These are phyloP conservation scores for Thalassarche chlororhynchos DNA, from an alignment of 2,113 vertebrate species.

Conservation along the genomic window DNA sequence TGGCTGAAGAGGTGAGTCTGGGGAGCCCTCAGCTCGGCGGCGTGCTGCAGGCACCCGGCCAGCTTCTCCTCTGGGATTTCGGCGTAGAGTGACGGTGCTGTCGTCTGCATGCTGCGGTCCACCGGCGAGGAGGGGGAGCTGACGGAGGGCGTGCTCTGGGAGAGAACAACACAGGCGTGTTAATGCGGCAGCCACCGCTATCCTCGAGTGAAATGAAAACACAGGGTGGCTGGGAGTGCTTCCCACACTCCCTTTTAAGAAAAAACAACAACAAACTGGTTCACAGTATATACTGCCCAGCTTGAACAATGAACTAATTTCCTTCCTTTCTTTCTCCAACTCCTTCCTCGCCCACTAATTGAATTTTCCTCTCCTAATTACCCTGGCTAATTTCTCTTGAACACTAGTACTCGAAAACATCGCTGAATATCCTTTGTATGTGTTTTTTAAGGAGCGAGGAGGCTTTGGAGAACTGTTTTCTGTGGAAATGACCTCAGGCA, in stretches of 20 bases:
- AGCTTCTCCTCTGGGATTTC: conserved; percentile 64
- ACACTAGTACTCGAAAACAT: background rate
- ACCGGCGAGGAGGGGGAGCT: conserved; percentile 27
- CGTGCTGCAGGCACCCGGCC: conserved; percentile 43
- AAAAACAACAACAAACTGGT: background rate
- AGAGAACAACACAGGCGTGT: background rate
- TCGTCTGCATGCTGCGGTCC: conserved; percentile 73
- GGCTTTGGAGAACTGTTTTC: background rate
- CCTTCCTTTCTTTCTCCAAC: background rate
- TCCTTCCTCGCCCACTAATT: background rate
- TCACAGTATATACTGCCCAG: background rate
- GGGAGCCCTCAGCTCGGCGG: conserved; percentile 39
- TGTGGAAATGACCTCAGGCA: background rate
- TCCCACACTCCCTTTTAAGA: background rate
- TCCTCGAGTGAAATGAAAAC: background rate
- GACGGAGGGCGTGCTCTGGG: conserved; percentile 6
- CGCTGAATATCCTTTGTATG: background rate
- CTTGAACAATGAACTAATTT: conserved; percentile 9
- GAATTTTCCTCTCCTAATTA: conserved; percentile 27
- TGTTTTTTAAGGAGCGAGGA: background rate
- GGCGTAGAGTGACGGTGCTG: background rate
- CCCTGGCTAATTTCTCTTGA: background rate
- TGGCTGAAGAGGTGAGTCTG: conserved; percentile 91
- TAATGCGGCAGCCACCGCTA: rapidly evolving
- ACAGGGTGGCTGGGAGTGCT: background rate